Evolutionary conservation across 2,888 invertebrate genomes (phyloP), one percentile per base, ranked within the genome.

Genomic region (Archips xylosteana): DNA sequence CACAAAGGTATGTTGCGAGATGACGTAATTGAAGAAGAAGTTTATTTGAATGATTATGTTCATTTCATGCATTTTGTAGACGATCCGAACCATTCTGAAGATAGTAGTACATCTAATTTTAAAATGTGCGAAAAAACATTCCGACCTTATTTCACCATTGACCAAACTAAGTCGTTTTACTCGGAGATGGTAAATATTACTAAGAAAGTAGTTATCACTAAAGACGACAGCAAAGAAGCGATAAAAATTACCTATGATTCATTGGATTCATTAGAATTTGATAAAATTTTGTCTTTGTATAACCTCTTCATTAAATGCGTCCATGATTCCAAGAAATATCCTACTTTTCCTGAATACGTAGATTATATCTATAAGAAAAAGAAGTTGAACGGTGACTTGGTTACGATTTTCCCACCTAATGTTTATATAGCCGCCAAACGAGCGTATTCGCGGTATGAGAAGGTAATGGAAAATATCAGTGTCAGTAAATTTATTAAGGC

Each of bases 101-200:
- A 6, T 9, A 5, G 23, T 23, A 54, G 23, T 23, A 54, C 15
- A 9, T 2, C 5, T 23, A 23, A 8, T 23, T 23, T 54, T 23
- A 9, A 79, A 72, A 78, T 84, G 54, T 81, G 79, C 67, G 72
- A 78, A 63, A 79, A 82, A 23, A 85, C 85, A 39, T 80, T 77
- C 61, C 81, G 83, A 8, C 84, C 84, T 2, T 81, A 67, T 68
- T 85, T 85, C 70, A 66, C 75, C 12, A 72, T 82, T 23, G 79
- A 78, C 47, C 47, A 78, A 76, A 78, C 78, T 42, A 83, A 77
- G 61, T 81, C 82, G 39, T 85, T 82, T 75, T 85, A 85, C 69
- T 77, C 77, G 6, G 79, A 79, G 74, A 69, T 84, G 54, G 67
- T 78, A 0, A 76, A 79, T 2, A 75, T 49, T 36, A 76, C 77